Base-by-base conservation (phyloP, 2,888 invertebrate species). In the Campaea margaritaria region DNA sequence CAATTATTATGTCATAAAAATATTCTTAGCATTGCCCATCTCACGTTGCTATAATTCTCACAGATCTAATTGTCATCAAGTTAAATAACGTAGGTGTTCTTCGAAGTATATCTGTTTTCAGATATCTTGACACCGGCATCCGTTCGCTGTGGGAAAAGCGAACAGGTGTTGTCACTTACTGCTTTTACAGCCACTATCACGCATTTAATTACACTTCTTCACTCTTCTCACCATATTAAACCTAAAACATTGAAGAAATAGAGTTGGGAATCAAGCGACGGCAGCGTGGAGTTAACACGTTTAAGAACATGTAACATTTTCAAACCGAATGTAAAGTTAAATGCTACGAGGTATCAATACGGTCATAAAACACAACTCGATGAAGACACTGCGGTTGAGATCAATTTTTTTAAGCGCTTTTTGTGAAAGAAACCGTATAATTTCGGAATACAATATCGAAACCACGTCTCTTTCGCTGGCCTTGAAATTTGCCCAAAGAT, bases 161-260 rank as follows among this genome's bases (percentile, higher is more conserved):
- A 85, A 85, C 91, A 91, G 91, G 91, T 91, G 91, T 75, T 85
- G 80, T 83, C 86, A 85, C 79, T 84, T 87, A 86, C 85, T 86
- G 76, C 75, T 70, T 74, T 45, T 77, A 70, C 72, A 74, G 72
- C 70, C 72, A 68, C 68, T 70, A 72, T 70, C 68, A 72, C 78
- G 72, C 70, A 73, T 75, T 76, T 82, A 83, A 81, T 77, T 79
- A 61, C 68, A 44, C 52, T 28, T 41, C 11, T 4, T 13, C 11
- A 27, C 34, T 10, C 12, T 16, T 4, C 9, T 28, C 10, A 57
- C 51, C 42, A 42, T 50, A 43, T 54, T 21, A 28, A 44, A 34
- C 45, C 46, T 59, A 62, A 64, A 14, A 42, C 2, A 0, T 12
- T 10, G 8, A 0, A 21, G 10, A 0, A 0, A 27, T 52, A 64